Evolutionary conservation across 2,797 vertebrate species (phyloP), one percentile per base, ranked within the genome.

Genomic region (Poecilia gillii): DNA sequence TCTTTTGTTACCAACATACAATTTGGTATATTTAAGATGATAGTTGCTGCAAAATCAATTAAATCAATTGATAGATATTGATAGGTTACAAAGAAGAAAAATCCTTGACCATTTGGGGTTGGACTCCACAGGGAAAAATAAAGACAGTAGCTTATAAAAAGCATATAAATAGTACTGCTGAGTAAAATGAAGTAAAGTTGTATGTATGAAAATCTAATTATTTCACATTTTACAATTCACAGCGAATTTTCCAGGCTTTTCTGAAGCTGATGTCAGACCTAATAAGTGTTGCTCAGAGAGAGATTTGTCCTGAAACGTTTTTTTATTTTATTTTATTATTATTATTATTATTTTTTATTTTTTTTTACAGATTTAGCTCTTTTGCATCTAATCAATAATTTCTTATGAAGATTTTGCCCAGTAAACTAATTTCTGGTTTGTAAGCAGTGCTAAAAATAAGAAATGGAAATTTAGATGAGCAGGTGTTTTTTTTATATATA

Each of bases 191-290:
- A 46, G 41, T 28, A 72, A 72, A 31, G 25, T 7, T 6, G 18
- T 72, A 39, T 46, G 13, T 14, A 46, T 46, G 2, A 47, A 72
- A 72, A 18, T 1, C 16, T 18, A 41, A 41, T 41, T 41, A 41
- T 8, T 41, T 53, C 2, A 51, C 31, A 73, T 18, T 33, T 53
- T 25, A 53, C 14, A 12, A 12, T 51, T 33, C 36, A 23, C 6
- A 23, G 6, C 7, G 0, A 51, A 51, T 51, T 51, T 84, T 47
- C 73, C 25, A 11, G 25, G 3, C 3, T n/a, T 25, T 55, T 55
- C 25, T 11, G 45, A 88, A 81, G 76, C 75, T 71, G n/a, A 39
- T 77, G 55, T 80, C 68, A 77, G 46, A 57, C 51, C 57, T 79
- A 33, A 53, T 73, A 81, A 73, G 59, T 7, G 14, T 76, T 12